A percentile compares a stretch with the other conserved stretches of the same genome.
Evolutionary conservation across 2,888 invertebrate genomes (phyloP).

Genomic region (Chaetogeoica ovagalla): DNA sequence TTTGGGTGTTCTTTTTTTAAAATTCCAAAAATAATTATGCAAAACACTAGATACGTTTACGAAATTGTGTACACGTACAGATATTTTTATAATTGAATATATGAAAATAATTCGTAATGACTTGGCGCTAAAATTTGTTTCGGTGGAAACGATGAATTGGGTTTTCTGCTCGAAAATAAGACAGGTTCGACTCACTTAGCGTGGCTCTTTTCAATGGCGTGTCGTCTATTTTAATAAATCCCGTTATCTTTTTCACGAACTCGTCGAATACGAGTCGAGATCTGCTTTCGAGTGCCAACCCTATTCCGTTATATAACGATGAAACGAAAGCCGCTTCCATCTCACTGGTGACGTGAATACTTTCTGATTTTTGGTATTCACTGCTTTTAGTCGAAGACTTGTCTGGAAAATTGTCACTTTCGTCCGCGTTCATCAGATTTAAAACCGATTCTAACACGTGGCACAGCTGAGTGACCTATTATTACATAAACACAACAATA

Average conservation of each 20-base stretch:
- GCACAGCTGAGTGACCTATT: constrained; percentile 77
- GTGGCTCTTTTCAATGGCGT: constrained; percentile 67
- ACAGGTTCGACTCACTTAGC: constrained; percentile 60
- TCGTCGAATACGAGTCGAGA: constrained; percentile 75
- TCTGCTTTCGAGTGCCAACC: constrained; percentile 74
- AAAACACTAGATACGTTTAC: too few relatives aligned
- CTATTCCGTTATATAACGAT: constrained; percentile 82
- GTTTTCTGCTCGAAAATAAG: not conserved
- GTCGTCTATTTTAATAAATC: constrained; percentile 67
- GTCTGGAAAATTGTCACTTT: not conserved
- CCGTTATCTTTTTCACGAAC: constrained; percentile 74
- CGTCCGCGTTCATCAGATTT: not conserved
- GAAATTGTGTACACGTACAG: too few relatives aligned
- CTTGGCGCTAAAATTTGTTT: too few relatives aligned
- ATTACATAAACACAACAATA: constrained; percentile 9
- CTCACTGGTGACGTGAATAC: constrained; percentile 58
- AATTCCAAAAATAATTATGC: too few relatives aligned
- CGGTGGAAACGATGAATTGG: not conserved
- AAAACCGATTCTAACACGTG: constrained; percentile 75
- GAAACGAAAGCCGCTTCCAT: constrained; percentile 75
- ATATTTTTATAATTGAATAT: too few relatives aligned
- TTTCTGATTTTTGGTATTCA: not conserved
- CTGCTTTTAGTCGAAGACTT: not conserved
- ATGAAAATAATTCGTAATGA: too few relatives aligned
- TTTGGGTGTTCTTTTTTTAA: too few relatives aligned